phyloP scores from a whole-genome alignment of 2,113 vertebrate species.

The Thryonomys swinderianus region DNA sequence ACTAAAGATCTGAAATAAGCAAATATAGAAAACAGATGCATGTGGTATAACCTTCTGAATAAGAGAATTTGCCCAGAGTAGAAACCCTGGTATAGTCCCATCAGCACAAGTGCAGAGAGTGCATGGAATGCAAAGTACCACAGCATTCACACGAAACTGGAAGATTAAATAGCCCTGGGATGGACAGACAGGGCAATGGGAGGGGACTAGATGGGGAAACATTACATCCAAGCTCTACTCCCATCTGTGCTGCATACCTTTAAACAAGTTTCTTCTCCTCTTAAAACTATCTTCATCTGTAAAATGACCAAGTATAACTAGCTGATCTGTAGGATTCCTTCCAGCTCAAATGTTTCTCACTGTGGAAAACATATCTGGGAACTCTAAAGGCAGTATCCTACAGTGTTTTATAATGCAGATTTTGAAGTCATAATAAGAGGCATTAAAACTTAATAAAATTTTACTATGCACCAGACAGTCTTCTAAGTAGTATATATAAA shows the following conservation, averaged over 20 bases:
- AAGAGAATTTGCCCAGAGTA: not conserved
- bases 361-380: not conserved
- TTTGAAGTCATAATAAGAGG: constrained; percentile 43
- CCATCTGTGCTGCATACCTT: not conserved
- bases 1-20: not conserved
- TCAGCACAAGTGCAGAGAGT: not conserved
- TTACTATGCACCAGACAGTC: not conserved
- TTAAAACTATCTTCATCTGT: not conserved
- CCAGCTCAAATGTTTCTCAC: not conserved
- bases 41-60: not conserved
- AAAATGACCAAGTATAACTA: not conserved
- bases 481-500: constrained; percentile 53
- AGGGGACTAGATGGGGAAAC: not conserved
- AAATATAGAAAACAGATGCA: not conserved
- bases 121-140: not conserved
- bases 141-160: not conserved
- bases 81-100: not conserved
- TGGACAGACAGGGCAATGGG: not conserved
- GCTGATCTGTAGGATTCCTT: not conserved
- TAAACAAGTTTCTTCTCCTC: not conserved
- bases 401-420: not conserved
- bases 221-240: not conserved
- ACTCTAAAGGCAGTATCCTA: not conserved
- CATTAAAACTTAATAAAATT: constrained; percentile 16
- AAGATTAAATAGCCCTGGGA: not conserved